Conservation (phyloP, 1,140 invertebrate genomes). For the Uloborus diversus region DNA sequence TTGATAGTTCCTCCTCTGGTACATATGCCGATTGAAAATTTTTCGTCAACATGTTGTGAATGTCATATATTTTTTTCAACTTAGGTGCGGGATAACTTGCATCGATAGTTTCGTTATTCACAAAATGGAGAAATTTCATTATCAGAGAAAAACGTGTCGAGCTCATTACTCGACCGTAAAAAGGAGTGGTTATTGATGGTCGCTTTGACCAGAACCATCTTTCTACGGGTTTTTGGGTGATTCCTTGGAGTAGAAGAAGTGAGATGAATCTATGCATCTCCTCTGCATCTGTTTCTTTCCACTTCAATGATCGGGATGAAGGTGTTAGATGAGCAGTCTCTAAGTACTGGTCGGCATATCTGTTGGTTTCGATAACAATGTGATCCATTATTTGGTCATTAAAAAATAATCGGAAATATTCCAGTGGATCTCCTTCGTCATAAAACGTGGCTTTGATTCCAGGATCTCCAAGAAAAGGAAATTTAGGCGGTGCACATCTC, state of each 20-base stretch:
- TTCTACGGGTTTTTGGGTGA: neutral
- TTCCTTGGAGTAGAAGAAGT: neutral
- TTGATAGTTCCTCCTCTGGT: neutral
- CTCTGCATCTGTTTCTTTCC: neutral
- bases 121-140: constrained; percentile 4
- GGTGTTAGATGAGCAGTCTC: neutral
- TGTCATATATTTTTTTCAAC: neutral
- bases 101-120: neutral
- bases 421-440: neutral
- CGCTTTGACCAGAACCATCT: neutral
- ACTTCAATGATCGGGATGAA: neutral
- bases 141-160: neutral
- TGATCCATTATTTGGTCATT: neutral
- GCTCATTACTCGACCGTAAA: neutral
- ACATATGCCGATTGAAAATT: neutral
- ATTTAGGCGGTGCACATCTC: neutral
- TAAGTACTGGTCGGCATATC: neutral
- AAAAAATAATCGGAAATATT: neutral
- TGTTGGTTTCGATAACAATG: neutral
- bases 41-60: neutral
- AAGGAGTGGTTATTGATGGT: neutral
- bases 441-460: neutral
- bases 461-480: neutral
- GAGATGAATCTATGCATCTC: neutral
- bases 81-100: neutral